phyloP scores from a whole-genome alignment of 2,113 vertebrate species.

The Megaceryle maxima region DNA sequence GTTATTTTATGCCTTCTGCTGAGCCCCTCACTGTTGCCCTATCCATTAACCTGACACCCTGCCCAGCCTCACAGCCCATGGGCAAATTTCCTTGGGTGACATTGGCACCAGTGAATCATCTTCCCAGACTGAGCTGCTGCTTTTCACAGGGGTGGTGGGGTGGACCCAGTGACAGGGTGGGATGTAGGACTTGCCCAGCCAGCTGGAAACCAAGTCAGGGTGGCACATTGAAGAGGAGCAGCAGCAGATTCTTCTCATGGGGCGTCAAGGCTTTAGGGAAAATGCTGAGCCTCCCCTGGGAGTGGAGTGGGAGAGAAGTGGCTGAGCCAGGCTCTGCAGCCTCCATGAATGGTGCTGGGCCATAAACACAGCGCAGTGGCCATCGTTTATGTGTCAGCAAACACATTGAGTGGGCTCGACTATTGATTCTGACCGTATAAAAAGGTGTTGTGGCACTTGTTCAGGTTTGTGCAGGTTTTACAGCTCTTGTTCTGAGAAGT shows the following conservation, averaged over 20 bases:
- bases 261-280: neutral
- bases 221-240: neutral
- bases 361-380: neutral
- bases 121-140: neutral
- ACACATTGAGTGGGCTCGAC: conserved; percentile 18
- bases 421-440: conserved; percentile 57
- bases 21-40: neutral
- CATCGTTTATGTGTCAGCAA: conserved; percentile 43
- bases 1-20: neutral
- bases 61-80: neutral
- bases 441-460: conserved; percentile 48
- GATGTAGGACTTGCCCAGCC: neutral
- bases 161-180: neutral
- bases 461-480: conserved; percentile 68
- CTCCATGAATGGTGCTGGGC: neutral
- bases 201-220: neutral
- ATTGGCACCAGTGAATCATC: neutral
- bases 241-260: neutral
- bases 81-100: neutral
- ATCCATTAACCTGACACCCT: neutral
- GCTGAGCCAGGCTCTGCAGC: neutral
- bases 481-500: conserved; percentile 65
- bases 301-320: neutral
- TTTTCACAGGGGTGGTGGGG: accelerated
- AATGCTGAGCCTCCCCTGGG: neutral